Evolutionary conservation across 2,113 vertebrate species (phyloP).

Genomic region (Ceyx cyanopectus): DNA sequence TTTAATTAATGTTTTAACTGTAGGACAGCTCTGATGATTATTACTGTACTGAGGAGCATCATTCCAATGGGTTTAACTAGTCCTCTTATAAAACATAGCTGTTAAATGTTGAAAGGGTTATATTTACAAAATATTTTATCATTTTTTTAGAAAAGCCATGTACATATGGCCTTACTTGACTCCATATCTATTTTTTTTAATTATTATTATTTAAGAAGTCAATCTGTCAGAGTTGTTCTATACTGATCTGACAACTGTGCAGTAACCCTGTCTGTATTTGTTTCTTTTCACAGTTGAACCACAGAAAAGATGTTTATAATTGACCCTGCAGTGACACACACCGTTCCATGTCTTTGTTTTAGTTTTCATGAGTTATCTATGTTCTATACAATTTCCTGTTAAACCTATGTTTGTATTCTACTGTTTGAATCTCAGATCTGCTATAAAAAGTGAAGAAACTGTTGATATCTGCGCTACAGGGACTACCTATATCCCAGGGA

Average conservation of each 20-base stretch:
- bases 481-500: not conserved
- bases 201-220: too few species aligned
- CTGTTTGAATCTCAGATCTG: not conserved
- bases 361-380: not conserved
- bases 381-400: not conserved
- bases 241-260: not conserved
- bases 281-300: not conserved
- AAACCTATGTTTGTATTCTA: not conserved
- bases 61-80: too few species aligned
- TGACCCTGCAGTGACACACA: not conserved
- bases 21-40: too few species aligned
- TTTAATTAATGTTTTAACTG: too few species aligned
- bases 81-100: too few species aligned
- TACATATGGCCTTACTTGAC: too few species aligned
- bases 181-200: too few species aligned
- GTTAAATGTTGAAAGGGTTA: too few species aligned
- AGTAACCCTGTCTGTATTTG: not conserved
- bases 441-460: not conserved
- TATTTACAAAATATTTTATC: too few species aligned
- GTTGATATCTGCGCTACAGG: not conserved
- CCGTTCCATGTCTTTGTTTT: not conserved
- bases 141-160: too few species aligned
- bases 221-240: not conserved
- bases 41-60: too few species aligned
- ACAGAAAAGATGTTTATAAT: slow-evolving; percentile 4